These are phyloP conservation scores for Drosophila parvula DNA, from an alignment of 1,140 invertebrate species.

Conservation along the genomic window DNA sequence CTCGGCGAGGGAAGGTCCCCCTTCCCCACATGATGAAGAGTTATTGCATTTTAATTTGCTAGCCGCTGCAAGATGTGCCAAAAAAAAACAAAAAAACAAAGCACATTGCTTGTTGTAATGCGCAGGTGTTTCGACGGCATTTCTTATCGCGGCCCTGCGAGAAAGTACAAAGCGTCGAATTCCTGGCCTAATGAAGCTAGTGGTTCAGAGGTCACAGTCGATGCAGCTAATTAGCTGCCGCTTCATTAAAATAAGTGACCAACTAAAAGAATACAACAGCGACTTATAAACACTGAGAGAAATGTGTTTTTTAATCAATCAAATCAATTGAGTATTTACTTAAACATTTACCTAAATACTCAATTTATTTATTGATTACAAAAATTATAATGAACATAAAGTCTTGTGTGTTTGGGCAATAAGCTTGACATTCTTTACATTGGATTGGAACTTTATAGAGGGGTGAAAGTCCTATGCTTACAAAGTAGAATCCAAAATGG, in stretches of 20 bases:
- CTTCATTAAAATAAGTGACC: constrained; percentile 71
- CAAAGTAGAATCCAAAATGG: no score
- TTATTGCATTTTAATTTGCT: constrained; percentile 83
- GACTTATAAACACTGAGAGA: background rate
- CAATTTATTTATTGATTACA: no score
- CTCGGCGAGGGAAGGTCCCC: constrained; percentile 8
- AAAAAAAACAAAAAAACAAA: constrained; percentile 21
- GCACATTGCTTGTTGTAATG: constrained; percentile 24
- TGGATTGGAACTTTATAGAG: no score
- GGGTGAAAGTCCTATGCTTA: no score
- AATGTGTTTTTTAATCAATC: background rate
- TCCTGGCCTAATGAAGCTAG: constrained; percentile 66
- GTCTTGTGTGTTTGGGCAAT: no score
- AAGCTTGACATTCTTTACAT: no score
- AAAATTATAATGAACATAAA: no score
- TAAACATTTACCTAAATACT: no score
- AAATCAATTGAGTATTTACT: no score
- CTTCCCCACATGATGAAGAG: constrained; percentile 71
- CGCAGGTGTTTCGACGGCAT: constrained; percentile 53
- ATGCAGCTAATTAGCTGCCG: constrained; percentile 68
- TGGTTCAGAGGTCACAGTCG: constrained; percentile 72
- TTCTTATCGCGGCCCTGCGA: constrained; percentile 48
- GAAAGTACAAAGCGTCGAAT: constrained; percentile 46
- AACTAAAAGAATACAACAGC: constrained; percentile 18
- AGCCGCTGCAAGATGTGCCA: constrained; percentile 54